phyloP scores from a whole-genome alignment of 2,797 vertebrate species.

The Phrynocephalus guinanensis region DNA sequence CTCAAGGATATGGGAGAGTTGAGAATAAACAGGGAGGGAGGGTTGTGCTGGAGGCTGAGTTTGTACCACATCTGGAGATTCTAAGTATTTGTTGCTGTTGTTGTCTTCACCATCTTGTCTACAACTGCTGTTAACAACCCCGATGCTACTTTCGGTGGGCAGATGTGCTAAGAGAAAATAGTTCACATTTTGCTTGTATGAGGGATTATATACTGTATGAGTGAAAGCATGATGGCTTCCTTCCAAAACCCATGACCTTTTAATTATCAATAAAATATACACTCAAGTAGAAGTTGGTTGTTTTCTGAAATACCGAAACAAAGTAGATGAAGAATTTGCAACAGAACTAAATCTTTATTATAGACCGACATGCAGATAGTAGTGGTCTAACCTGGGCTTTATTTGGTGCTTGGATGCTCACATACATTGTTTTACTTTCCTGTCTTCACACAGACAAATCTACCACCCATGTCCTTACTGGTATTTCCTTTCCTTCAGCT shows the following conservation, averaged over 20 bases:
- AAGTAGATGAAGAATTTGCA: conserved; percentile 46
- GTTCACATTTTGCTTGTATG: conserved; percentile 62
- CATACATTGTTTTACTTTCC: neutral
- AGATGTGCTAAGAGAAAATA: conserved; percentile 50
- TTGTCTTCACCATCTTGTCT: conserved; percentile 20
- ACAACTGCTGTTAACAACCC: conserved; percentile 37
- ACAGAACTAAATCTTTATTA: conserved; percentile 76
- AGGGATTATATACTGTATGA: neutral
- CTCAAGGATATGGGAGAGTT: conserved; percentile 27
- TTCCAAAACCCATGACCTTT: conserved; percentile 69
- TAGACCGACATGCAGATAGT: too few species aligned
- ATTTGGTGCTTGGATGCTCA: neutral
- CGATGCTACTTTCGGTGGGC: conserved; percentile 46
- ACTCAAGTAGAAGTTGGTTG: neutral
- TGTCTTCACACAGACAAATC: neutral
- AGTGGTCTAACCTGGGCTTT: neutral
- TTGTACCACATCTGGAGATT: conserved; percentile 4
- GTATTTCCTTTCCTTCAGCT: too few species aligned
- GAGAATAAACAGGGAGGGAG: neutral
- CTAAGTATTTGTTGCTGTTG: neutral
- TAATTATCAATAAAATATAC: conserved; percentile 66
- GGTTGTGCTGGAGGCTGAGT: neutral
- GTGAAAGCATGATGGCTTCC: conserved; percentile 74
- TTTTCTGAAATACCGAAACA: neutral
- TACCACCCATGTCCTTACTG: neutral